Evolutionary conservation across 1,140 invertebrate genomes (phyloP), one percentile per base, ranked within the genome.

Genomic region (Zeugodacus cucurbitae): DNA sequence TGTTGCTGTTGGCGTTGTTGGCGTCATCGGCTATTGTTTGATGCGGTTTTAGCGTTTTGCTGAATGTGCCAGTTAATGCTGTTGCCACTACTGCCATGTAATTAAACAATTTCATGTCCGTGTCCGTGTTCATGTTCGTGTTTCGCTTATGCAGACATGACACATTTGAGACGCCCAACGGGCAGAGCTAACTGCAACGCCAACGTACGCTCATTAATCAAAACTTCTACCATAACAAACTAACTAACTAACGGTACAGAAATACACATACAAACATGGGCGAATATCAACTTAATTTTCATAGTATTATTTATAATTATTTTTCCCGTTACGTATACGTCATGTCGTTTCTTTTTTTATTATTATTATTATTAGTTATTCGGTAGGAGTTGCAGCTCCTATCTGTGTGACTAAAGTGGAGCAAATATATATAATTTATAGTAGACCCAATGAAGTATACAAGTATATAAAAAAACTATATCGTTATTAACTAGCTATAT

Each of bases 141-240:
- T 67, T 67, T 67, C 64, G 64, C 64, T 67, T 67, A 67, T 67
- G 29, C 64, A 32, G 64, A 67, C 64, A 67, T 67, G 64, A 32
- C 64, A 29, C 64, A 67, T 67, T 67, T 32, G 26, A 67, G 26
- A 67, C 29, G 64, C 26, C 26, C 29, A 67, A 14, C 29, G 29
- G 64, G 29, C 64, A 32, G 48, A 54, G 29, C 64, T 32, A 67
- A 26, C 62, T 29, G 14, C 29, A 64, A 67, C 14, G 64, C 64
- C 64, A 67, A 67, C 64, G 29, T 67, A 17, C 29, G 3, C 29
- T 67, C 64, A 67, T 67, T 67, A 67, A 67, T 67, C 64, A 67
- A 14, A 67, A 32, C n/a, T 26, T 67, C 11, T 17, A 62, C 7
- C 59, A 26, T 29, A 34, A 62, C 59, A 6, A n/a, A n/a, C n/a